Percentiles rank a stretch among this genome's conserved stretches.
phyloP scores from a whole-genome alignment of 2,888 invertebrate genomes.

The Endomychus coccineus region DNA sequence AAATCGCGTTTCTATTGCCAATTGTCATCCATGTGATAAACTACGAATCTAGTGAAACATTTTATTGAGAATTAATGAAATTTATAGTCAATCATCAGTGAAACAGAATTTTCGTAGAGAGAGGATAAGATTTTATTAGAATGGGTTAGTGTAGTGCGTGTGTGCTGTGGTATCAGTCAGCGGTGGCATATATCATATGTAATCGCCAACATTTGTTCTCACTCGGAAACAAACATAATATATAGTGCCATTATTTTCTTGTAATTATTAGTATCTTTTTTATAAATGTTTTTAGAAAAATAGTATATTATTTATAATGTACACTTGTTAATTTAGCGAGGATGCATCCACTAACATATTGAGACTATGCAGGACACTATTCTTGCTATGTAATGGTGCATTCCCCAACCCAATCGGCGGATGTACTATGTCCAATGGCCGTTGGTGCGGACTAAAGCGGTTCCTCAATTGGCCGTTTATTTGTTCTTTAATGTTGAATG shows the following conservation, averaged over 20 bases:
- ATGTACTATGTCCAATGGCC: constrained; percentile 43
- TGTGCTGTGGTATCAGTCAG: constrained; percentile 35
- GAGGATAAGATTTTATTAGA: constrained; percentile 31
- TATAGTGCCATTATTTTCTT: constrained; percentile 46
- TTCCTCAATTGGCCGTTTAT: too few species aligned
- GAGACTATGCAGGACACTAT: constrained; percentile 37
- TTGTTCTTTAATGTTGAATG: constrained; percentile 37
- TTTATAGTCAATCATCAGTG: constrained; percentile 27
- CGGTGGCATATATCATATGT: constrained; percentile 12
- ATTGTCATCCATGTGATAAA: constrained; percentile 46
- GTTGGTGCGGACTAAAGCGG: constrained; percentile 29
- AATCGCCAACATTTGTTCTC: constrained; percentile 26
- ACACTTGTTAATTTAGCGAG: constrained; percentile 45
- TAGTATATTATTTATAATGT: constrained; percentile 44
- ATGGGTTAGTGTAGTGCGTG: constrained; percentile 36
- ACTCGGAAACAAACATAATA: constrained; percentile 33
- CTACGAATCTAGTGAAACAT: constrained; percentile 38
- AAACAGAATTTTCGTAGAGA: constrained; percentile 23
- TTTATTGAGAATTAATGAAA: constrained; percentile 28
- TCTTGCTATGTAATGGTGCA: constrained; percentile 42
- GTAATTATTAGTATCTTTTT: constrained; percentile 45
- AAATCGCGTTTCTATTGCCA: constrained; percentile 41
- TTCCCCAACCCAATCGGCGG: constrained; percentile 38
- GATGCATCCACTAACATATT: constrained; percentile 40
- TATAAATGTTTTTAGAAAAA: constrained; percentile 46